These are phyloP conservation scores for Uria lomvia DNA, from an alignment of 2,113 vertebrate genomes.

Conservation along the genomic window DNA sequence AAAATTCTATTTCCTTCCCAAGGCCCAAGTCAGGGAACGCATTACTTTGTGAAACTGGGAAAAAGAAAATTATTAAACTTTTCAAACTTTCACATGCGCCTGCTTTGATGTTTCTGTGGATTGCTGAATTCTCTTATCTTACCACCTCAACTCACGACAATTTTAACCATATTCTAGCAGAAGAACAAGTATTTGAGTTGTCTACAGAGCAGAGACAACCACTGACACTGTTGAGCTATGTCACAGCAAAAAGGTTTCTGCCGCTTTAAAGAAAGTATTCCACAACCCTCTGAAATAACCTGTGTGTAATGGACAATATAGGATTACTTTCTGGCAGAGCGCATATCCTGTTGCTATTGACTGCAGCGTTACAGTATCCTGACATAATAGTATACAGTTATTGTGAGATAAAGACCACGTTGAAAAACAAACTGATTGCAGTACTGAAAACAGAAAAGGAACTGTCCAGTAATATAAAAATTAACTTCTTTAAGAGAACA, in stretches of 20 bases:
- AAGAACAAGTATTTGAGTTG: not conserved
- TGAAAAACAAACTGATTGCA: slow-evolving; percentile 44
- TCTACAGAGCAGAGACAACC: not conserved
- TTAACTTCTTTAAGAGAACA: not conserved
- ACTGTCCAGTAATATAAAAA: slow-evolving; percentile 17
- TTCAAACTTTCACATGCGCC: not conserved
- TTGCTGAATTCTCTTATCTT: not conserved
- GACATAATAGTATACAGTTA: not conserved
- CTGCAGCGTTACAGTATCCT: slow-evolving; percentile 28
- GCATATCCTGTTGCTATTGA: slow-evolving; percentile 50
- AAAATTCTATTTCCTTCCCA: not conserved
- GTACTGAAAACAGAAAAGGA: slow-evolving; percentile 14
- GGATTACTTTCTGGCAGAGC: slow-evolving; percentile 45
- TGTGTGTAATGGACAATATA: slow-evolving; percentile 25
- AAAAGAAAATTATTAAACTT: not conserved
- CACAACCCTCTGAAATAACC: slow-evolving; percentile 19
- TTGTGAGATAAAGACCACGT: slow-evolving; percentile 25
- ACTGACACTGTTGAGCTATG: not conserved
- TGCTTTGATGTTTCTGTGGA: not conserved
- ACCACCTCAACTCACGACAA: not conserved
- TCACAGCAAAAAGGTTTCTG: not conserved
- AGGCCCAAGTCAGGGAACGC: not conserved
- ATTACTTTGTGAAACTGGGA: not conserved
- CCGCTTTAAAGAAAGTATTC: slow-evolving; percentile 11
- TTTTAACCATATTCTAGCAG: not conserved